Evolutionary conservation across 2,113 vertebrate genomes (phyloP).

Genomic region (Phoenicopterus ruber): DNA sequence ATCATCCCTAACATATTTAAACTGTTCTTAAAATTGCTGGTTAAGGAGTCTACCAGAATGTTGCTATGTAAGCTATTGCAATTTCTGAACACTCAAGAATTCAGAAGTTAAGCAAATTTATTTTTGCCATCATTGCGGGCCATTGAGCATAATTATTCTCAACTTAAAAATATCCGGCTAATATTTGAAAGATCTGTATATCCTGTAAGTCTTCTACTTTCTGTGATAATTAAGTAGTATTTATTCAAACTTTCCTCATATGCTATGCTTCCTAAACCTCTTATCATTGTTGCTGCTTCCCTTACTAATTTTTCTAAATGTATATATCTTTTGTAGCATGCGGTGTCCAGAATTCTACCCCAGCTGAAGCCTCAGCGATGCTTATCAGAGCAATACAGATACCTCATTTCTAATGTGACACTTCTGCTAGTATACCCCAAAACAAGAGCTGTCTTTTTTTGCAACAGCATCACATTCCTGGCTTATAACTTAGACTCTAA

Average conservation of each 20-base stretch:
- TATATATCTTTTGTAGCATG: background rate
- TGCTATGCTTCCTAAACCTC: background rate
- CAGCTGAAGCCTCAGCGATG: background rate
- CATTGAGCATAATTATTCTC: background rate
- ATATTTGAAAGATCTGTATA: background rate
- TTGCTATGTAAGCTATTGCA: background rate
- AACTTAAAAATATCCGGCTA: background rate
- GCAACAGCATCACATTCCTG: background rate
- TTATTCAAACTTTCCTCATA: background rate
- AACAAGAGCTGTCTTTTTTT: background rate
- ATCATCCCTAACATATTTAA: background rate
- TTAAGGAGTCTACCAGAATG: background rate
- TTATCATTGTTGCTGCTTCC: background rate
- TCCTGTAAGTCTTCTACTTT: background rate
- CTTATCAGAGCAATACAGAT: background rate
- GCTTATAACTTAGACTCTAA: background rate
- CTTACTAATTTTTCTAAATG: background rate
- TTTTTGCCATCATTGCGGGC: background rate
- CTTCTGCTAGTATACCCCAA: background rate
- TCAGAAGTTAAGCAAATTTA: background rate
- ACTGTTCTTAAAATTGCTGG: background rate
- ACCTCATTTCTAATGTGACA: background rate
- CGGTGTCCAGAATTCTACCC: background rate
- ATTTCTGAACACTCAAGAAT: background rate
- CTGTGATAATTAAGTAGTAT: background rate